Percentiles rank a stretch among this genome's conserved stretches.
Conservation (phyloP, 2,797 vertebrate species). For the Anguilla anguilla region DNA sequence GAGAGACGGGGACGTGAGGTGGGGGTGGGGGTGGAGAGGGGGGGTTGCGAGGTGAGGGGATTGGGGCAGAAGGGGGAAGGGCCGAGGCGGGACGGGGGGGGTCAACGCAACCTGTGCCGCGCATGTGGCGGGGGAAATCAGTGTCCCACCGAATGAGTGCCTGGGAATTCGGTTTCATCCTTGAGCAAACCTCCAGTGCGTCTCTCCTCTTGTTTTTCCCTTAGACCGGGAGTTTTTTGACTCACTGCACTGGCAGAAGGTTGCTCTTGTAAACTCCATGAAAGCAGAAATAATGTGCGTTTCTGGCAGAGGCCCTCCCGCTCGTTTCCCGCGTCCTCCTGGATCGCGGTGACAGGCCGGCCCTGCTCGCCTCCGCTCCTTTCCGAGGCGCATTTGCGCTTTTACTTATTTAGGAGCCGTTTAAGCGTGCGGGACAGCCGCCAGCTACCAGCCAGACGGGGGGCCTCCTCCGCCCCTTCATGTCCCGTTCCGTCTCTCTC, state of each 20-base stretch:
- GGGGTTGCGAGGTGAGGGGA: slow-evolving; percentile 29
- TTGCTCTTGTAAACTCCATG: slow-evolving; percentile 57
- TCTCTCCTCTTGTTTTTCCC: slow-evolving; percentile 35
- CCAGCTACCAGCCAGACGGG: slow-evolving; percentile 19
- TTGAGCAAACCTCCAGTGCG: slow-evolving; percentile 50
- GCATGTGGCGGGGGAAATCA: slow-evolving; percentile 48
- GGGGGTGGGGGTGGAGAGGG: neutral
- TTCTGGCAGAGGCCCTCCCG: slow-evolving; percentile 65
- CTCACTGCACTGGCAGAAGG: slow-evolving; percentile 49
- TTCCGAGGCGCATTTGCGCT: slow-evolving; percentile 53
- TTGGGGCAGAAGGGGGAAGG: slow-evolving; percentile 33
- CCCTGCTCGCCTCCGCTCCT: slow-evolving; percentile 56
- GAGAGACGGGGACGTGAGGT: neutral
- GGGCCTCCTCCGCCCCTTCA: neutral
- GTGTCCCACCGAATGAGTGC: slow-evolving; percentile 56
- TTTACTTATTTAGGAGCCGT: slow-evolving; percentile 48
- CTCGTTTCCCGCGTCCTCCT: slow-evolving; percentile 60
- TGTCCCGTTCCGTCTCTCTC: slow-evolving; percentile 33
- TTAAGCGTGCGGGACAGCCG: slow-evolving; percentile 35
- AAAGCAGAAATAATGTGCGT: slow-evolving; percentile 64
- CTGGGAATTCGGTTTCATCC: slow-evolving; percentile 59
- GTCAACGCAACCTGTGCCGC: slow-evolving; percentile 40
- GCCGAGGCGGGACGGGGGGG: slow-evolving; percentile 22
- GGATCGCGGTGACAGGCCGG: slow-evolving; percentile 54
- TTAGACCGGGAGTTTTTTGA: slow-evolving; percentile 48